Evolutionary conservation across 2,113 vertebrate species (phyloP), one percentile per base, ranked within the genome.

Genomic region (Pipa parva): DNA sequence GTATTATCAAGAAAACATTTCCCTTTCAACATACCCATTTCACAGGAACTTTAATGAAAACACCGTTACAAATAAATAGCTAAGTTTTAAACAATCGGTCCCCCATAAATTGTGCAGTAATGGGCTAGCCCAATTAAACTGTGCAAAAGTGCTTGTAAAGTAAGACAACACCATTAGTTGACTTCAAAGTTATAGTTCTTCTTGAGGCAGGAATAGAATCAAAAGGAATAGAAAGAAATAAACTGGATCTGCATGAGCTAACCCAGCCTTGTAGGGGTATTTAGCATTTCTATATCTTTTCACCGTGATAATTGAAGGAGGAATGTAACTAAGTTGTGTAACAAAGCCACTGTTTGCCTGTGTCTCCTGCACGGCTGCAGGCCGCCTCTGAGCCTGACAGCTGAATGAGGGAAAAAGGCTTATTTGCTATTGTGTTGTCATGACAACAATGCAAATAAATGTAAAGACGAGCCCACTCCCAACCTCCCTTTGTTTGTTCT

Each of bases 391-490:
- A 79, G 25, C 78, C 76, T 74, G 77, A 75, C 36, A 3, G 25
- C 52, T 71, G 76, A 75, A 37, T 56, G 59, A 76, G 71, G 69
- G 65, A 61, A 18, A n/a, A 21, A 74, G 72, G 59, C 71, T 80
- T 80, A 73, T 57, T 77, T 81, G 67, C 75, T 77, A 12, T 74
- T 48, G 28, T 64, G 77, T 76, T 85, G 74, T 78, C 73, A 0
- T 63, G 78, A 69, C 71, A 83, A 77, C 80, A 70, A 51, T 61
- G 75, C 71, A 79, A 82, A 80, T 74, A 80, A 67, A 76, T 76
- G 73, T 58, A 57, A 76, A 79, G 79, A 83, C 82, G 78, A 66
- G 48, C 28, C 24, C 49, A 10, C 22, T 37, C 11, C 22, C 2
- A 13, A 27, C 49, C 2, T 63, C n/a, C 21, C 62, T 25, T 26